Conservation (phyloP, 2,888 invertebrate genomes). For the Lepidocyrtoides sp. region DNA sequence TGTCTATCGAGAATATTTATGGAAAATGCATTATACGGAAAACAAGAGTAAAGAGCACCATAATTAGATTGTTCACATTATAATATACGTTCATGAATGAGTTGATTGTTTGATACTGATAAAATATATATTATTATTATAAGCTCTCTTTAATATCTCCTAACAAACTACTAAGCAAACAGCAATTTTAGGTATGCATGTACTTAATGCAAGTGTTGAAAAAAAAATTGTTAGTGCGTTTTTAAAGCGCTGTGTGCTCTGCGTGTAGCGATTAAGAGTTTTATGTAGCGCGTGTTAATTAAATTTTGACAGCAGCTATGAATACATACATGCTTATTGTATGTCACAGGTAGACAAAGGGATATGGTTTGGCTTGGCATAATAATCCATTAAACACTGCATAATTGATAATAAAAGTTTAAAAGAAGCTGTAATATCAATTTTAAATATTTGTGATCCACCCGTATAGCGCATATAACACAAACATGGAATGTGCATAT, state of each 20-base stretch:
- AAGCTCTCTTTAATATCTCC: slow-evolving; percentile 2
- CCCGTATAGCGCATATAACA: not conserved
- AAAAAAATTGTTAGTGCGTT: not conserved
- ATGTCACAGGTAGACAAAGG: no score
- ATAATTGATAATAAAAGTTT: no score
- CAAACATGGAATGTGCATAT: not conserved
- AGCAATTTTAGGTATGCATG: not conserved
- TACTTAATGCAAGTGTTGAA: not conserved
- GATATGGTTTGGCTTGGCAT: no score
- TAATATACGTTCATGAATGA: slow-evolving; percentile 29
- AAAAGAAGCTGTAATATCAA: no score
- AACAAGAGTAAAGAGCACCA: slow-evolving; percentile 11
- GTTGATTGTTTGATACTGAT: slow-evolving; percentile 48
- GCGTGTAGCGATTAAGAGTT: no score
- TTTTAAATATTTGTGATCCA: slow-evolving; percentile 3
- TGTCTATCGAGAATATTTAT: not conserved
- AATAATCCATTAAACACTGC: no score
- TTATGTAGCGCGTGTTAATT: no score
- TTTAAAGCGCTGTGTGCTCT: not conserved
- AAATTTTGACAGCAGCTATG: no score
- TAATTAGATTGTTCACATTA: not conserved
- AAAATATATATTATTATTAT: not conserved
- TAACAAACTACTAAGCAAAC: slow-evolving; percentile 17
- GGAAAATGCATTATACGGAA: not conserved
- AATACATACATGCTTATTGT: no score